phyloP scores from a whole-genome alignment of 2,113 vertebrate species.

The Leiothrix lutea region DNA sequence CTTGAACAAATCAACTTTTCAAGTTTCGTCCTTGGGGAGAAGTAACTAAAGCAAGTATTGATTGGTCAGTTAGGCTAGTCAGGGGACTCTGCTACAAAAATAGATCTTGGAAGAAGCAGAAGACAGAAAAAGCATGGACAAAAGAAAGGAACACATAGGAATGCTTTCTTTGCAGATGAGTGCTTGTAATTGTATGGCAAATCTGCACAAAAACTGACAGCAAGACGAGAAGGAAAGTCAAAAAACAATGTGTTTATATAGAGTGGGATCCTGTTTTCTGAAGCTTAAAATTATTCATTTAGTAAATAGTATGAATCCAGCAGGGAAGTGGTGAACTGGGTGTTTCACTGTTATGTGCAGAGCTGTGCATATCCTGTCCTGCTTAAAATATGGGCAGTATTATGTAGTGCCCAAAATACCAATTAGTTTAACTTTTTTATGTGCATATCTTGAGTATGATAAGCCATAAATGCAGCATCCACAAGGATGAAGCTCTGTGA shows the following conservation, averaged over 20 bases:
- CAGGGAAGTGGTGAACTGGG: background rate
- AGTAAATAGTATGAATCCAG: background rate
- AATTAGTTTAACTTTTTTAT: background rate
- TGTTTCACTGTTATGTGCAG: background rate
- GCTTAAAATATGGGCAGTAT: background rate
- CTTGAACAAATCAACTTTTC: background rate
- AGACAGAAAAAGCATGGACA: background rate
- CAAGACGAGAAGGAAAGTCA: background rate
- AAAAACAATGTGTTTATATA: background rate
- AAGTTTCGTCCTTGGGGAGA: background rate
- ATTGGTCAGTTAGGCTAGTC: background rate
- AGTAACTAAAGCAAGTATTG: constrained; percentile 27
- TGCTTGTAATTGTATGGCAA: background rate
- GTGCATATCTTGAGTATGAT: accelerated
- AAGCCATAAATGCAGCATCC: background rate
- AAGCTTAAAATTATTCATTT: background rate
- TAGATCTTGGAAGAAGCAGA: background rate
- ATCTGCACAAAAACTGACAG: background rate
- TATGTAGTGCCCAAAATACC: background rate
- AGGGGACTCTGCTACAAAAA: background rate
- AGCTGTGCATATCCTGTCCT: background rate
- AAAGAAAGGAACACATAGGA: background rate
- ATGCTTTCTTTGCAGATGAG: background rate
- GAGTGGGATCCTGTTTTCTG: background rate
- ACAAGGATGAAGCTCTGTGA: background rate